Evolutionary conservation across 2,888 invertebrate species (phyloP), one percentile per base, ranked within the genome.

Genomic region (Latrodectus elegans): DNA sequence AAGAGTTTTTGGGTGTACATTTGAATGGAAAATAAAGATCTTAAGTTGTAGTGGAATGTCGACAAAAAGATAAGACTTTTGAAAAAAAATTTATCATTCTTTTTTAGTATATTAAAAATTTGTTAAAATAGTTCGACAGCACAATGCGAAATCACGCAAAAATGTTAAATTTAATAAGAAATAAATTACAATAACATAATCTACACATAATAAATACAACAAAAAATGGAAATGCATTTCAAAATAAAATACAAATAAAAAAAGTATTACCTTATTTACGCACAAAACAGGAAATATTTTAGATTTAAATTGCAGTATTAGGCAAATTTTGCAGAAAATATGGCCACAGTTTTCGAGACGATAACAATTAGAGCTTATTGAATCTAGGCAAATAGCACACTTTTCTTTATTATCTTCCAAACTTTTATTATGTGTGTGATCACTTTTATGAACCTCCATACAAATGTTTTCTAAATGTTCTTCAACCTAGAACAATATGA

Each of bases 291-390:
- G 81, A 64, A 84, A 65, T 8, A 53, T 67, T 26, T 78, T 78
- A 15, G 81, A 78, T 15, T 88, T 64, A 8, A 88, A 8, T 38
- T 88, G 88, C 14, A 88, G 65, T n/a, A 83, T 38, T 52, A 88
- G 83, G 51, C 88, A 88, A 10, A 64, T n/a, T 68, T 75, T 76
- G 49, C 88, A 88, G 71, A 84, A 75, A 49, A 76, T 76, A 84
- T 88, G 88, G 8, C 88, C 88, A 76, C 88, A 88, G 73, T 77
- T 79, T 77, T 88, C 88, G 1, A 88, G 75, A 51, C 88, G 60
- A 10, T 77, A 26, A 68, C 51, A 80, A 75, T 80, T 80, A 70
- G 26, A 83, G 4, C 55, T 52, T 4, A 82, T 22, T 12, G 67
- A 26, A 70, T 84, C 88, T 9, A 88, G 75, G 53, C 88, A 88